Base-by-base conservation (phyloP, 1,140 invertebrate species). In the Colletes gigas region DNA sequence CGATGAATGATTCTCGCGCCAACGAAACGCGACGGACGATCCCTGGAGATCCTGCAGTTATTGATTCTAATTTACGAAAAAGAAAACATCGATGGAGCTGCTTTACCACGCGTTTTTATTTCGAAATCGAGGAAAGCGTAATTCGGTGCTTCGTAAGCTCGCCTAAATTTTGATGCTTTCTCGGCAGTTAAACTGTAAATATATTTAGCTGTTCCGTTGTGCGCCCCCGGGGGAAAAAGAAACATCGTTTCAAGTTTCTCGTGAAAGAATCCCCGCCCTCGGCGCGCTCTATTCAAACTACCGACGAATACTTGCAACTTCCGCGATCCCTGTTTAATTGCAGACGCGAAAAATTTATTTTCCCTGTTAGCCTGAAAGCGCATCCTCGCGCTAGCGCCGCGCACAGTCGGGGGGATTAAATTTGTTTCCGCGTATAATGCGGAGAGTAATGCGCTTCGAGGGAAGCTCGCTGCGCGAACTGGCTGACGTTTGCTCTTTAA, bases 281-380 rank as follows among this genome's bases (percentile, higher is more conserved):
- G 54, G 12, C 9, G 39, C 7, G 3, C 57, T 50, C 69, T 39
- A 60, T 60, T 78, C 59, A 52, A 60, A 70, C 30, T 17, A 17
- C 14, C 17, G 4, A n/a, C 15, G 50, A 12, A 21, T 52, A 60
- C 57, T 47, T 7, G 44, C 55, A 52, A 60, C 67, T 70, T 41
- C 17, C 8, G 6, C 44, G 30, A 9, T 17, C 12, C 50, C 39
- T 17, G 44, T 71, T 78, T 78, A 71, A 78, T 78, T 63, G 57
- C 76, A 54, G 57, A 15, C n/a, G 10, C 52, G 50, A 76, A 76
- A 68, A 47, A 59, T 57, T 68, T 57, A 57, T 67, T 44, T 30
- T 19, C 39, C 2, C 30, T 15, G 19, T 60, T 60, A 30, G 19
- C 59, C 55, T 6, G n/a, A 6, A n/a, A 19, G 21, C 15, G 54